Evolutionary conservation across 1,140 invertebrate species (phyloP), one percentile per base, ranked within the genome.

Genomic region (Eumeta japonica): DNA sequence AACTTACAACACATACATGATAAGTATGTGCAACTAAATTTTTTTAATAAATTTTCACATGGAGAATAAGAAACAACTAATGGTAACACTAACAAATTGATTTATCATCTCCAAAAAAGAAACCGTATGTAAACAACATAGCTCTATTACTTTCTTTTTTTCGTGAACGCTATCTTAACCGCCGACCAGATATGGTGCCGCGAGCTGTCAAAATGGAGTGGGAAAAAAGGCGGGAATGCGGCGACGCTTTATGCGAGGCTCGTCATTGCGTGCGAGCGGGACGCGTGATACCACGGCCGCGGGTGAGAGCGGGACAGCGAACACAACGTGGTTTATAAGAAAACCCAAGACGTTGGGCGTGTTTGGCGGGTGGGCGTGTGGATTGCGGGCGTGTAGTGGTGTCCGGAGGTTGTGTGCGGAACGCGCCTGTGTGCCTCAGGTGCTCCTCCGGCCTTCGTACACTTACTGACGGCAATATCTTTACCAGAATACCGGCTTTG

Each of bases 161-260:
- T 41, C 64, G 66, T 74, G 66, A 67, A 68, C 68, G 46, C 62
- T 46, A 63, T 61, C 64, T 71, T 74, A 71, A 43, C 52, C 58
- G 58, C 62, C 55, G 56, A 60, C 68, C 66, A 71, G 68, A 74
- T 71, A 74, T 71, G 66, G 68, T 66, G 68, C 68, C 68, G 60
- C 68, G 68, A 74, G 63, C 68, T 74, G 68, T 74, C 70, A 74
- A 71, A 74, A 71, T 74, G 68, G 68, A 74, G 68, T 74, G 68
- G 63, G 70, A 71, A 74, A 74, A 74, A 71, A 71, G 66, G 70
- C 66, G 70, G 66, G 70, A 74, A 71, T 74, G 70, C 59, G 70
- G 70, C 66, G 43, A 51, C 62, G 58, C 61, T 74, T 73, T 74
- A 74, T 73, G 64, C 66, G 68, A 59, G 57, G 60, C 68, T 74